Evolutionary conservation across 1,140 invertebrate genomes (phyloP), one percentile per base, ranked within the genome.

Genomic region (Galendromus occidentalis): DNA sequence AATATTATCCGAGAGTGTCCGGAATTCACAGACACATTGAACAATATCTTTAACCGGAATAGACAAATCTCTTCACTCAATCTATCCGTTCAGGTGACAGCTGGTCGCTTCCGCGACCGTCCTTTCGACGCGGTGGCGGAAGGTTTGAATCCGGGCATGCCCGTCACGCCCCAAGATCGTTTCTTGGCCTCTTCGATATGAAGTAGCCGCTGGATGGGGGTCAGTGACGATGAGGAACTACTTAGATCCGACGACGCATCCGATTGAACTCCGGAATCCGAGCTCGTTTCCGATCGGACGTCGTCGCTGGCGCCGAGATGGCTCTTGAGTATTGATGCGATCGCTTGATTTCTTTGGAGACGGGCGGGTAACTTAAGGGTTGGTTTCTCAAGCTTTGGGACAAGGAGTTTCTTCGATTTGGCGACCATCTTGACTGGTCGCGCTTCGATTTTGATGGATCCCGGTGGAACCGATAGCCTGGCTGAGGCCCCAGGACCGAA

Each of bases 141-240:
- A 20, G 51, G 51, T 33, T 33, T 59, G 51, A 59, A 59, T 22
- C 51, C 51, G 25, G 51, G 51, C 51, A 59, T 59, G 25, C 51
- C 51, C 1, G 51, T 59, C 51, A 29, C 33, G 25, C 51, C 51
- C 51, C 51, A 59, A 33, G 51, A 59, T 25, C 51, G 51, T 25
- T 59, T 59, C 33, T 59, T 59, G 14, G 51, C 51, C 20, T 59
- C 51, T 25, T 59, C 51, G 14, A 59, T 25, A 25, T 59, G 51
- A 4, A 59, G 22, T 22, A 59, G 51, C 9, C 51, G 51, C 33
- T 59, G 51, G 9, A 59, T 59, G 1, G 51, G 25, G 17, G 51
- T 59, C 51, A 59, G 25, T 59, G 25, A 17, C 51, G 51, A 17
- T 14, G 51, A 59, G 14, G 22, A 18, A 14, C 25, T 20, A 14